A percentile compares a stretch with the other conserved stretches of the same genome.
phyloP scores from a whole-genome alignment of 2,113 vertebrate genomes.

The Sylvilagus bachmani region DNA sequence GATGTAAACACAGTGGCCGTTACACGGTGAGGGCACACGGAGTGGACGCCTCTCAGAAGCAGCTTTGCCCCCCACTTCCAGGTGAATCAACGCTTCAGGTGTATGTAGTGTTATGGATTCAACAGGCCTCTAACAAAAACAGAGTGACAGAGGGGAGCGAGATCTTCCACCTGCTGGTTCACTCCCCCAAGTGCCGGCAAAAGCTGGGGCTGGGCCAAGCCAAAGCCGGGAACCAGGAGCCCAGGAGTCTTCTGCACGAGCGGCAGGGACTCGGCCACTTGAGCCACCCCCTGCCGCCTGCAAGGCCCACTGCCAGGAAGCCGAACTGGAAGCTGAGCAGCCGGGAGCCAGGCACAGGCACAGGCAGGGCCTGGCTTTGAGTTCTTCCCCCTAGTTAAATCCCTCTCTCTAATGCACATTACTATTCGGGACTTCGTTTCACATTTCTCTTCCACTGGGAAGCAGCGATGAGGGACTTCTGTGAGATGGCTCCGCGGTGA shows the following conservation, averaged over 20 bases:
- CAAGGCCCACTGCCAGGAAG: no score
- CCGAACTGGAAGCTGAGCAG: no score
- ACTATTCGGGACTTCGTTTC: slow-evolving; percentile 7
- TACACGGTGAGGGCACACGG: not conserved
- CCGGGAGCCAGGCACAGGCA: no score
- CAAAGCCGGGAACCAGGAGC: no score
- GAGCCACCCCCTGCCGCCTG: no score
- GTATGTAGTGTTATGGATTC: not conserved
- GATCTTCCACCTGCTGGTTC: no score
- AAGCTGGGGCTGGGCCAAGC: no score
- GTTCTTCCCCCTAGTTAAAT: slow-evolving; percentile 27
- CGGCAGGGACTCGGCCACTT: no score
- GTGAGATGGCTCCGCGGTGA: not conserved
- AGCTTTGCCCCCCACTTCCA: not conserved
- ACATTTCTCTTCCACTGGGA: slow-evolving; percentile 38
- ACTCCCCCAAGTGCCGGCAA: no score
- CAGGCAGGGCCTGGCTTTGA: no score
- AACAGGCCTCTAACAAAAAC: not conserved
- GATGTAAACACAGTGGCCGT: slow-evolving; percentile 24
- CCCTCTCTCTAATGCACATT: not conserved
- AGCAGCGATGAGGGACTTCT: not conserved
- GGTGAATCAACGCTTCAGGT: not conserved
- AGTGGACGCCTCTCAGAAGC: slow-evolving; percentile 53
- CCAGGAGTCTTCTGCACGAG: no score
- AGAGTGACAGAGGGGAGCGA: no score